Evolutionary conservation across 64 coral and sea anemone genomes (phyloP).

Genomic region (Dendronephthya gigantea): DNA sequence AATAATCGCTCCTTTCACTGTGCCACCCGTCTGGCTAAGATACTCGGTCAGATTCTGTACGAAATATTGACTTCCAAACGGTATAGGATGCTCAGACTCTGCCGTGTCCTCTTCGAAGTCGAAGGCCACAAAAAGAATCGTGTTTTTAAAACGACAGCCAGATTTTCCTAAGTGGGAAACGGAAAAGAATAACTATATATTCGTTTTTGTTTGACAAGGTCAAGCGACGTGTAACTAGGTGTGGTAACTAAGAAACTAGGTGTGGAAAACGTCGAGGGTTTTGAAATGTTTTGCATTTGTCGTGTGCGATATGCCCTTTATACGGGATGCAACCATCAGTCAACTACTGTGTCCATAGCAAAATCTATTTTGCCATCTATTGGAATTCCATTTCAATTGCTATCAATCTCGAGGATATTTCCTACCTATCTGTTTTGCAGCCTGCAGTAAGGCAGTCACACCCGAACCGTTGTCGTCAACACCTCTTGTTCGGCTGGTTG

Average conservation of each 20-base stretch:
- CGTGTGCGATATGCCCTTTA: too few species aligned
- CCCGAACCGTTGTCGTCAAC: slow-evolving; percentile 16
- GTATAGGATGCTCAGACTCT: neutral
- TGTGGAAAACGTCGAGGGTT: too few species aligned
- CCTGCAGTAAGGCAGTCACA: neutral
- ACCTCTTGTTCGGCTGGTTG: slow-evolving; percentile 1
- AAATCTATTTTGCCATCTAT: too few species aligned
- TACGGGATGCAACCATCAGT: too few species aligned
- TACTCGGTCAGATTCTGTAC: neutral
- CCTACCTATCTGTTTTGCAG: slow-evolving; percentile 1
- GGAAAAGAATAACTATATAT: neutral
- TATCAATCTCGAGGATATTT: neutral
- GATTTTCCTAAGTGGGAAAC: neutral
- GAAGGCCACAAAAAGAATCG: neutral
- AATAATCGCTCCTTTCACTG: neutral
- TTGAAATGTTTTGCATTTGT: too few species aligned
- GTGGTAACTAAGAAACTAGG: too few species aligned
- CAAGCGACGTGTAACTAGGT: too few species aligned
- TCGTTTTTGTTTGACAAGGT: neutral
- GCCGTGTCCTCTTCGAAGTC: neutral
- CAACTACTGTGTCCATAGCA: too few species aligned
- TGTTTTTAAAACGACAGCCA: neutral
- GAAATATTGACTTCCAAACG: slow-evolving; percentile 10
- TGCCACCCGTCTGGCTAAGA: neutral
- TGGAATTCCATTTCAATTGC: too few species aligned